Evolutionary conservation across 2,888 invertebrate genomes (phyloP).

Genomic region (Toxonevra muliebris): DNA sequence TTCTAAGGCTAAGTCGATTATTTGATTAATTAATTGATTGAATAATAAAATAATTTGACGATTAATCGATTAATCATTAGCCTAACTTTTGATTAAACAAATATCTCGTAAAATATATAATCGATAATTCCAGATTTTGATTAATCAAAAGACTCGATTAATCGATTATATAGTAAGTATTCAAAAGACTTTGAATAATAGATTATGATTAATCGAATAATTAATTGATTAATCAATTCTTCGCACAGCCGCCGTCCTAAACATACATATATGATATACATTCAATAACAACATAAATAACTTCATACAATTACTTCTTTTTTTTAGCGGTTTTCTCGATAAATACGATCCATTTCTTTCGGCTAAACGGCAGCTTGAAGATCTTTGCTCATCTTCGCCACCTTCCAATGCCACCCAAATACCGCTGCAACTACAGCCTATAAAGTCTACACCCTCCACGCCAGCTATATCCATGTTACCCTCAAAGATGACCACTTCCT

Average conservation of each 20-base stretch:
- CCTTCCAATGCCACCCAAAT: constrained; percentile 51
- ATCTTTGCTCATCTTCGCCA: constrained; percentile 77
- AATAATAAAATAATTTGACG: too few species aligned
- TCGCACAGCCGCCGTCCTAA: neutral
- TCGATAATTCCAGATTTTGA: too few species aligned
- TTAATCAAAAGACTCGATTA: too few species aligned
- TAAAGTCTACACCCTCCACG: constrained; percentile 28
- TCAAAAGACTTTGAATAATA: too few species aligned
- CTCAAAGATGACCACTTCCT: constrained; percentile 51
- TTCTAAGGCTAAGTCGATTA: too few species aligned
- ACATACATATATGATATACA: constrained; percentile 7
- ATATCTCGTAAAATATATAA: too few species aligned
- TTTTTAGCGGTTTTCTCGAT: constrained; percentile 52
- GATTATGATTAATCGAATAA: too few species aligned
- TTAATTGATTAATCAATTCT: too few species aligned
- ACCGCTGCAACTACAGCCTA: constrained; percentile 29
- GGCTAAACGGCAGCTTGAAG: constrained; percentile 84
- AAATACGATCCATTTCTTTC: constrained; percentile 80
- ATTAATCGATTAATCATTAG: too few species aligned
- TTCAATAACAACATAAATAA: neutral
- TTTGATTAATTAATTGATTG: too few species aligned
- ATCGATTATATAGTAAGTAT: too few species aligned
- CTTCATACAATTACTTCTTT: constrained; percentile 12
- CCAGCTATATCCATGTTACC: neutral
- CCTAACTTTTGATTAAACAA: too few species aligned